Evolutionary conservation across 2,888 invertebrate species (phyloP).

Genomic region (Sphaerophoria taeniata): DNA sequence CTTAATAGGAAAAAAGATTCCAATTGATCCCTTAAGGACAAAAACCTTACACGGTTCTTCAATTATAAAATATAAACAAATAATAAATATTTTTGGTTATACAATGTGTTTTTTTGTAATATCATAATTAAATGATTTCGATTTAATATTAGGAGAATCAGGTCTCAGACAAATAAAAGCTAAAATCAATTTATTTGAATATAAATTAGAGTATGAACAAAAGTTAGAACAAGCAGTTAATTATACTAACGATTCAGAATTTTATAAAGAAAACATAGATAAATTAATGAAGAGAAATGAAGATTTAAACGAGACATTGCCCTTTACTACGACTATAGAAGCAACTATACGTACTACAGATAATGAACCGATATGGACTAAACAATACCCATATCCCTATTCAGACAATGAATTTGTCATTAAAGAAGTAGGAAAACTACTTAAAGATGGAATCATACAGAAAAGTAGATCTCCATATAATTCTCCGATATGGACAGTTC

Average conservation of each 20-base stretch:
- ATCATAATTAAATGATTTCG: slow-evolving; percentile 11
- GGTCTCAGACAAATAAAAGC: background rate
- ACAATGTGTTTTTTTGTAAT: background rate
- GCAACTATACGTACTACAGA: slow-evolving; percentile 1
- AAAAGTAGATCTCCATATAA: slow-evolving; percentile 5
- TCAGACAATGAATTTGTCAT: slow-evolving; percentile 10
- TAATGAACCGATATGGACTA: slow-evolving; percentile 17
- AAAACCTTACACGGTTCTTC: background rate
- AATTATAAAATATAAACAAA: slow-evolving; percentile 1
- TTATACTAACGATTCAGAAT: background rate
- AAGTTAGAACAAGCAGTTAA: background rate
- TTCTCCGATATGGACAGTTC: slow-evolving; percentile 11
- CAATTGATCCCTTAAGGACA: background rate
- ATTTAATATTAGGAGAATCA: background rate
- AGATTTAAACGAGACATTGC: background rate
- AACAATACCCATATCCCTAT: slow-evolving; percentile 24
- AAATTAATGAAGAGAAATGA: background rate
- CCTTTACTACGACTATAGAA: background rate
- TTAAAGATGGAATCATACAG: background rate
- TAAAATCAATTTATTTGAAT: background rate
- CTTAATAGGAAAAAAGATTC: background rate
- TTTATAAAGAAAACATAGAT: background rate
- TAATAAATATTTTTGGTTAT: slow-evolving; percentile 6
- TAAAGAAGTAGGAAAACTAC: background rate
- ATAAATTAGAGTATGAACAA: slow-evolving; percentile 7